Evolutionary conservation across 1,140 invertebrate species (phyloP).

Genomic region (Plectrocnemia conspersa): DNA sequence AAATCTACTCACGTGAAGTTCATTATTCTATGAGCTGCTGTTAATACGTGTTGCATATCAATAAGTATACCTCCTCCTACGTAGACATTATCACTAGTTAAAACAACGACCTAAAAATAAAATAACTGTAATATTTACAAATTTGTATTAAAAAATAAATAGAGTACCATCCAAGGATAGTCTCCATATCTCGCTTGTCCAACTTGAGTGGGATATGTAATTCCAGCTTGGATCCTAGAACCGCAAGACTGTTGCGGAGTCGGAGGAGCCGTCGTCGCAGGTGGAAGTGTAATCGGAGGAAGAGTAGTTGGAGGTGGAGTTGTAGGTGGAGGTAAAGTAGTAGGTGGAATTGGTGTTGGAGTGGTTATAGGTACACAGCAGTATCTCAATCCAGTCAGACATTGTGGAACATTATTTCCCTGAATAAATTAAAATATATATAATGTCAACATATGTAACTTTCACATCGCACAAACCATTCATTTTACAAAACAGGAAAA

Average conservation of each 20-base stretch:
- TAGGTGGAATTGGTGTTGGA: conserved; percentile 28
- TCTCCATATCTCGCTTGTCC: conserved; percentile 55
- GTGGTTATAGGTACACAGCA: conserved; percentile 44
- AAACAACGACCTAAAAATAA: conserved; percentile 43
- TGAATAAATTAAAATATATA: too few relatives aligned
- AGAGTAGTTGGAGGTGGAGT: neutral
- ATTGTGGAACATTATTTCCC: too few relatives aligned
- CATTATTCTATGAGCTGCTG: conserved; percentile 57
- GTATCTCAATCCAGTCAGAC: conserved; percentile 46
- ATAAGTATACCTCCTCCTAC: conserved; percentile 57
- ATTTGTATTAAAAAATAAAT: too few relatives aligned
- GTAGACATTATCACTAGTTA: conserved; percentile 48
- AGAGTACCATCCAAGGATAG: conserved; percentile 56
- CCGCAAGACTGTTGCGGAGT: conserved; percentile 36
- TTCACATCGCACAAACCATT: too few relatives aligned
- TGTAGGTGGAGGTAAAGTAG: conserved; percentile 15
- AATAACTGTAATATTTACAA: conserved; percentile 44
- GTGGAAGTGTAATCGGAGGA: neutral
- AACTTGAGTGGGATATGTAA: conserved; percentile 38
- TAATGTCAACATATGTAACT: too few relatives aligned
- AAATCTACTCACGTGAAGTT: conserved; percentile 44
- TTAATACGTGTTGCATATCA: conserved; percentile 51
- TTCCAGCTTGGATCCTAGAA: conserved; percentile 41
- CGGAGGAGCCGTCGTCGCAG: conserved; percentile 24
- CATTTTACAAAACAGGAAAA: too few relatives aligned